Percentiles rank a stretch among this genome's conserved stretches.
These are phyloP conservation scores for Neolamprologus toae DNA, from an alignment of 2,113 vertebrate species.

Conservation along the genomic window DNA sequence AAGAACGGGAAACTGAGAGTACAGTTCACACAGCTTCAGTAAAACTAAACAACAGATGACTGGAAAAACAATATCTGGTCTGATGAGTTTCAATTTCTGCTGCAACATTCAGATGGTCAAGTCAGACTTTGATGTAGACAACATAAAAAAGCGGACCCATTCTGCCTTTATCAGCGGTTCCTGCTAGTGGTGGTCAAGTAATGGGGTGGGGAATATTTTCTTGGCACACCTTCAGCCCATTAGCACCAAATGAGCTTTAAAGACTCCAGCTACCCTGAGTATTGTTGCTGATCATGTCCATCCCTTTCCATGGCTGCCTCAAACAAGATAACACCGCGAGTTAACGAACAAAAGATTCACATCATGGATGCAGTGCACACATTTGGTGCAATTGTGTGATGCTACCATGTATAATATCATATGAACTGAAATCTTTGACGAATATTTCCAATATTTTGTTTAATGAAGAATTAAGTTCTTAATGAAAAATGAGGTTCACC, in stretches of 20 bases:
- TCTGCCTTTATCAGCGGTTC: not conserved
- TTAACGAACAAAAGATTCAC: not conserved
- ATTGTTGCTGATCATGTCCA: not conserved
- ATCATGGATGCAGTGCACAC: not conserved
- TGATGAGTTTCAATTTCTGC: not conserved
- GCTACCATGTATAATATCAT: not conserved
- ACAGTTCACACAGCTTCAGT: not conserved
- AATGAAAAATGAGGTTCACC: not conserved
- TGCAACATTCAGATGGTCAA: not conserved
- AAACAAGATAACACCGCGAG: not conserved
- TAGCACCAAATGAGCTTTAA: not conserved
- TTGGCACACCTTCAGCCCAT: not conserved
- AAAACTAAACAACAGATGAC: not conserved
- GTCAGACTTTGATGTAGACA: not conserved
- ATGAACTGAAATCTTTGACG: accelerated
- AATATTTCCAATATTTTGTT: not conserved
- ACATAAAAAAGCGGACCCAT: not conserved
- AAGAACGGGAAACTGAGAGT: not conserved
- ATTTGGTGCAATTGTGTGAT: not conserved
- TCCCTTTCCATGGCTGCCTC: not conserved
- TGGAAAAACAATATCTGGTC: not conserved
- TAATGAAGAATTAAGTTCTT: not conserved
- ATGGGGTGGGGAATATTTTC: not conserved
- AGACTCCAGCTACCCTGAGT: not conserved
- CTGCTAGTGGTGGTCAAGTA: not conserved